Evolutionary conservation across 2,797 vertebrate genomes (phyloP), one percentile per base, ranked within the genome.

Genomic region (Thripadectes ignobilis): DNA sequence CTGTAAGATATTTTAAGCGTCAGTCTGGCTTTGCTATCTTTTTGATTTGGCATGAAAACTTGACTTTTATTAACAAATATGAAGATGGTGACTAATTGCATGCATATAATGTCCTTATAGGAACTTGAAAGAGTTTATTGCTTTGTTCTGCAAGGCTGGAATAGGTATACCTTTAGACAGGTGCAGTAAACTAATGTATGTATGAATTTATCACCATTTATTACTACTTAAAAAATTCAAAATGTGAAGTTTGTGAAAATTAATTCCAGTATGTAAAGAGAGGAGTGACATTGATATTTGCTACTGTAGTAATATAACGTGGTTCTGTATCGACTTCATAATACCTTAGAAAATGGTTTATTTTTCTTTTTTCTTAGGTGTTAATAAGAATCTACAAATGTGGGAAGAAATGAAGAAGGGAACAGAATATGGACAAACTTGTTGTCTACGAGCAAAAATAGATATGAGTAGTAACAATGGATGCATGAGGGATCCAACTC

Each of bases 381-480:
- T 99, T 97, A 98, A 99, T 95, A 98, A 99, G 98, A 99, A 99
- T 97, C 94, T 99, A 72, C 98, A 99, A 80, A 99, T 99, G 99
- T 99, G 99, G 99, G 97, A 98, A 45, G 99, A 99, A 97, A 99
- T 99, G 99, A 99, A 99, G 97, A 98, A 98, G 24, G 99, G 99
- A 59, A 98, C 98, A 52, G 98, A 98, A 76, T 97, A 62, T 0
- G 99, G 99, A 48, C 99, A 99, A 97, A 98, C 98, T 3, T 99
- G 99, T 97, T 99, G 99, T 96, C 98, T 99, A 97, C 98, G 99
- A 93, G 99, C 99, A 68, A 99, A 99, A 98, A 99, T 99, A 29
- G 99, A 99, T 98, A 99, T 99, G 99, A 98, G 23, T 96, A 99
- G 99, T 97, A 99, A 99, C 98, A 99, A 99, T 30, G 99, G 99